These are phyloP conservation scores for Teleogryllus occipitalis DNA, from an alignment of 1,140 invertebrate species.

Conservation along the genomic window DNA sequence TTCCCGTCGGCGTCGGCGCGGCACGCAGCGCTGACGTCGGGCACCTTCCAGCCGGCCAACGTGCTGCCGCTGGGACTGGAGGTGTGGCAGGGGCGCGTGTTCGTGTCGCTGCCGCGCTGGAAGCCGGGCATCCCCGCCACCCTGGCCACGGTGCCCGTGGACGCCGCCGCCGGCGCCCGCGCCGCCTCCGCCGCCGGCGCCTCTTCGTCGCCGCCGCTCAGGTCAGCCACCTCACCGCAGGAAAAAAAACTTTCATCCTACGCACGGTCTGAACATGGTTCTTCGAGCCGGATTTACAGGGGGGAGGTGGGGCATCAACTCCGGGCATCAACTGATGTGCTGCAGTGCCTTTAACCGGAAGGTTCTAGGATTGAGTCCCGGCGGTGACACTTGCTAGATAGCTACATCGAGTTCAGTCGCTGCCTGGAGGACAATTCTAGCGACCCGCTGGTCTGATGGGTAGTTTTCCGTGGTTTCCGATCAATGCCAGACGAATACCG, in stretches of 20 bases:
- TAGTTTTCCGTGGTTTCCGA: too few species aligned
- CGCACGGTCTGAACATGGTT: too few species aligned
- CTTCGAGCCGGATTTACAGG: too few species aligned
- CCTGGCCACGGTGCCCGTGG: constrained; percentile 50
- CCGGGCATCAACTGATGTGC: too few species aligned
- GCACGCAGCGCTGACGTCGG: constrained; percentile 37
- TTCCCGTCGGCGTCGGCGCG: constrained; percentile 10
- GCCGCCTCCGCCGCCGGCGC: not conserved
- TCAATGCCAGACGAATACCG: too few species aligned
- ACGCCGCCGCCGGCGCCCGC: constrained; percentile 29
- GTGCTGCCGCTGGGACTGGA: constrained; percentile 65
- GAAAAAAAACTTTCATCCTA: not conserved
- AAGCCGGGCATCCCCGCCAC: constrained; percentile 60
- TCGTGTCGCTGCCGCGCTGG: constrained; percentile 69
- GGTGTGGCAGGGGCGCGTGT: constrained; percentile 64
- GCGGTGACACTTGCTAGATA: too few species aligned
- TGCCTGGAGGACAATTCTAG: too few species aligned
- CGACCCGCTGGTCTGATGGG: too few species aligned
- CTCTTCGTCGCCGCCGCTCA: not conserved
- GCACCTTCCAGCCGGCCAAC: constrained; percentile 55
- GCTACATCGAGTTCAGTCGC: too few species aligned
- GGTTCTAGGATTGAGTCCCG: too few species aligned
- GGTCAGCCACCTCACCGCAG: not conserved
- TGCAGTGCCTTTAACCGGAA: too few species aligned
- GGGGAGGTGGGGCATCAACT: too few species aligned